Evolutionary conservation across 2,113 vertebrate species (phyloP), one percentile per base, ranked within the genome.

Genomic region (Myiagra hebetior): DNA sequence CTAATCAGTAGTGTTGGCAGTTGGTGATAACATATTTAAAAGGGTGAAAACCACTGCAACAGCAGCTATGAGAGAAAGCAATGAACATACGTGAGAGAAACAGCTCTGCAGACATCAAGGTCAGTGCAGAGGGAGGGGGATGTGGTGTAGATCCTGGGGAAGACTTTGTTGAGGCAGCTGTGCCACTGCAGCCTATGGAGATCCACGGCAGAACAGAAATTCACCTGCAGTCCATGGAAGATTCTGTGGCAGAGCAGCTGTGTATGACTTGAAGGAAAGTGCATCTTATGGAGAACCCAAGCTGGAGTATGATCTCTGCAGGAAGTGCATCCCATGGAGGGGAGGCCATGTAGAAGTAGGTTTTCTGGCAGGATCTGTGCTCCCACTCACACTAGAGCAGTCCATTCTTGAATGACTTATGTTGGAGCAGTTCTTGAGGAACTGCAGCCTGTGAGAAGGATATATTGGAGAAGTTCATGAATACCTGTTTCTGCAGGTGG

Each of bases 301-400:
- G 5, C 4, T 42, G 47, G 22, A 63, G 26, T 18, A 88, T 8
- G 13, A 5, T 55, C 10, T 70, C 59, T 7, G 13, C 23, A 75
- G 50, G 5, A 37, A 31, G 3, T 19, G 18, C 1, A 0, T 8
- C 7, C 35, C 0, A 0, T 67, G 18, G 28, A 56, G 19, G 41
- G 16, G 1, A 92, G 2, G 6, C 16, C 6, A 17, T 2, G 3
- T 7, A 62, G 28, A 14, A 56, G 41, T 6, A 67, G 12, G 4
- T 56, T 81, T 81, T 41, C 69, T 81, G 22, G 7, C 7, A 82
- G 37, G 35, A 85, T 13, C 21, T 81, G 13, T 41, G 33, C n/a
- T 18, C 6, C 13, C 30, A 21, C 14, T 30, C 8, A 37, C 16
- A 9, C 9, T 35, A 20, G 6, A 35, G 22, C 12, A 60, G 4